These are phyloP conservation scores for Rotaria magnacalcarata DNA, from an alignment of 2,888 invertebrate species.

Conservation along the genomic window DNA sequence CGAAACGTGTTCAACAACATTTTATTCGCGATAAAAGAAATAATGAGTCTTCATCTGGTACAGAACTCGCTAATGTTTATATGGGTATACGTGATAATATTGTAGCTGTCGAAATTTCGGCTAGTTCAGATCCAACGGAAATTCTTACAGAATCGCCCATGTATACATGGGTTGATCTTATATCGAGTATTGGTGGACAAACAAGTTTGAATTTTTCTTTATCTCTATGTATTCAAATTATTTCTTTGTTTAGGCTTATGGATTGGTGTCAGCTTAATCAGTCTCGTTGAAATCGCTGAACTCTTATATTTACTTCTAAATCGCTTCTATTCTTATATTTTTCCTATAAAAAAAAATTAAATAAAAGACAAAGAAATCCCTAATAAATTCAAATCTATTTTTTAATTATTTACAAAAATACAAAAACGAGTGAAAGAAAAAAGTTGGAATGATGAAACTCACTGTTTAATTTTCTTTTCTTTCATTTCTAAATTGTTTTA, in stretches of 20 bases:
- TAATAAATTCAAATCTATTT: not conserved
- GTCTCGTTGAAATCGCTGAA: not conserved
- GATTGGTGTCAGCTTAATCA: not conserved
- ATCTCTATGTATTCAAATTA: not conserved
- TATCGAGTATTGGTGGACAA: conserved; percentile 28
- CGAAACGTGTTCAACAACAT: not conserved
- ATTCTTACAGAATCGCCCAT: not conserved
- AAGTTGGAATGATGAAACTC: conserved; percentile 13
- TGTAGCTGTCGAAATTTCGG: not conserved
- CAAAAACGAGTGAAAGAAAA: not conserved
- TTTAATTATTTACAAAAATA: not conserved
- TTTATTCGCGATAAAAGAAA: not conserved
- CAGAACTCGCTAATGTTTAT: not conserved
- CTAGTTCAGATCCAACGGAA: not conserved
- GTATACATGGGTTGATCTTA: not conserved
- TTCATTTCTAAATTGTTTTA: not conserved
- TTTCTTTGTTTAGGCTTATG: not conserved
- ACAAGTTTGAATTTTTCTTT: not conserved
- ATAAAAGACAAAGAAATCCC: not conserved
- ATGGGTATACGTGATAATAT: not conserved
- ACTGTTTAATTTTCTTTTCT: not conserved
- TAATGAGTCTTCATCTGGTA: not conserved
- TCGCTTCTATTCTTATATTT: not conserved
- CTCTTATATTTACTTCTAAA: not conserved
- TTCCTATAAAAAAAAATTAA: not conserved